Evolutionary conservation across 2,797 vertebrate genomes (phyloP).

Genomic region (Petrocephalus schoutedeni): DNA sequence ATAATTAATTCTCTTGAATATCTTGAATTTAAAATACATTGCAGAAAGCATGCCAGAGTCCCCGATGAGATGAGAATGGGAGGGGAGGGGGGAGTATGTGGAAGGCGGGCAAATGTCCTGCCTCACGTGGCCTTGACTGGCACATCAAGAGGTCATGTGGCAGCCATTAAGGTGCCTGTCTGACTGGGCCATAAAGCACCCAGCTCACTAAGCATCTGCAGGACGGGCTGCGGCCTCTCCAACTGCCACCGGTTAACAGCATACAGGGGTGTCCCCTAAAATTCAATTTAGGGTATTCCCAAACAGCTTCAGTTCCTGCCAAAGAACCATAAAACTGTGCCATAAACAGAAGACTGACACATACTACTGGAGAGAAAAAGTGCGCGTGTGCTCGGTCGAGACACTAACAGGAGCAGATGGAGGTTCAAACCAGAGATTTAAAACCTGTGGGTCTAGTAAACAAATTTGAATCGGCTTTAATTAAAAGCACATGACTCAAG

Average conservation of each 20-base stretch:
- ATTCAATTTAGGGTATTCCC: conserved; percentile 66
- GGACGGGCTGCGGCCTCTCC: conserved; percentile 64
- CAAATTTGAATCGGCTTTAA: conserved; percentile 67
- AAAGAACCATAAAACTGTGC: conserved; percentile 64
- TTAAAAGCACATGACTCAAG: conserved; percentile 62
- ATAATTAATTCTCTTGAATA: not conserved
- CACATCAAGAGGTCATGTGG: conserved; percentile 69
- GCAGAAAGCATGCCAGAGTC: not conserved
- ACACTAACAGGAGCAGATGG: conserved; percentile 29
- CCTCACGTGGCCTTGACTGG: conserved; percentile 66
- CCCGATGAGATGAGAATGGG: conserved; percentile 19
- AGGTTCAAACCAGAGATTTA: conserved; percentile 55
- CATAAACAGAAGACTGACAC: conserved; percentile 70
- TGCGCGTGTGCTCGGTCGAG: not conserved
- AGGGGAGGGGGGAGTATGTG: not conserved
- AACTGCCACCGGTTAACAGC: conserved; percentile 70
- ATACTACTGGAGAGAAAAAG: conserved; percentile 61
- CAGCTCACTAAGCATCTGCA: conserved; percentile 38
- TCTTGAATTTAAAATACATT: not conserved
- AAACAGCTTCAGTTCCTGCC: conserved; percentile 64
- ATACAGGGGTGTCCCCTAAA: conserved; percentile 62
- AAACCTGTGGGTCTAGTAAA: conserved; percentile 67
- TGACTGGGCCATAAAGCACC: conserved; percentile 68
- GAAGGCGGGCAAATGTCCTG: conserved; percentile 28
- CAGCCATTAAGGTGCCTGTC: conserved; percentile 65